phyloP scores from a whole-genome alignment of 2,888 invertebrate genomes.

The Euplagia quadripunctaria region DNA sequence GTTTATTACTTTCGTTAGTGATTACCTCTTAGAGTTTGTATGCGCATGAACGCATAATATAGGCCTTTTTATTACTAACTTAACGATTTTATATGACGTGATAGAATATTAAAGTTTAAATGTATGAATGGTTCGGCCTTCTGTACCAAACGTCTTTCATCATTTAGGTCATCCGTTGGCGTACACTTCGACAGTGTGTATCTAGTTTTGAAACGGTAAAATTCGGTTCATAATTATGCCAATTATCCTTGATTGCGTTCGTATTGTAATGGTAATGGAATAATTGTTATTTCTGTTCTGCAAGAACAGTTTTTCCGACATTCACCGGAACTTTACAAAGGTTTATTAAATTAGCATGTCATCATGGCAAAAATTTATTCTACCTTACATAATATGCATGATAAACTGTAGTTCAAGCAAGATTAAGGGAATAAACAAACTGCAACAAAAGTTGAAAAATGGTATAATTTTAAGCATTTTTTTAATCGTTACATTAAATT shows the following conservation, averaged over 20 bases:
- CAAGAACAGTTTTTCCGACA: slow-evolving; percentile 5
- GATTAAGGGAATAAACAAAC: too few species aligned
- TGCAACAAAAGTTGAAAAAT: too few species aligned
- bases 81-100: slow-evolving; percentile 36
- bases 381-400: too few species aligned
- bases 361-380: not conserved
- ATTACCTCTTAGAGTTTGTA: not conserved
- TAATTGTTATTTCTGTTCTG: slow-evolving; percentile 2
- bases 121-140: slow-evolving; percentile 53
- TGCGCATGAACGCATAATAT: slow-evolving; percentile 16
- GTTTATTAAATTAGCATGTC: not conserved
- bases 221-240: slow-evolving; percentile 29
- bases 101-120: slow-evolving; percentile 33
- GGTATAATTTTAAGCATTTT: too few species aligned
- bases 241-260: slow-evolving; percentile 29
- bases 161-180: slow-evolving; percentile 53
- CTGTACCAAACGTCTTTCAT: slow-evolving; percentile 48
- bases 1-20: not conserved
- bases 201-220: slow-evolving; percentile 40
- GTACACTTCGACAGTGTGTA: slow-evolving; percentile 25
- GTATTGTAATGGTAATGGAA: not conserved
- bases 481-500: too few species aligned
- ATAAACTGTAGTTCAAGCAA: too few species aligned
- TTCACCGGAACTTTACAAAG: slow-evolving; percentile 3
- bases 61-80: slow-evolving; percentile 30